Evolutionary conservation across 2,888 invertebrate genomes (phyloP), one percentile per base, ranked within the genome.

Genomic region (Lochmaea crataegi): DNA sequence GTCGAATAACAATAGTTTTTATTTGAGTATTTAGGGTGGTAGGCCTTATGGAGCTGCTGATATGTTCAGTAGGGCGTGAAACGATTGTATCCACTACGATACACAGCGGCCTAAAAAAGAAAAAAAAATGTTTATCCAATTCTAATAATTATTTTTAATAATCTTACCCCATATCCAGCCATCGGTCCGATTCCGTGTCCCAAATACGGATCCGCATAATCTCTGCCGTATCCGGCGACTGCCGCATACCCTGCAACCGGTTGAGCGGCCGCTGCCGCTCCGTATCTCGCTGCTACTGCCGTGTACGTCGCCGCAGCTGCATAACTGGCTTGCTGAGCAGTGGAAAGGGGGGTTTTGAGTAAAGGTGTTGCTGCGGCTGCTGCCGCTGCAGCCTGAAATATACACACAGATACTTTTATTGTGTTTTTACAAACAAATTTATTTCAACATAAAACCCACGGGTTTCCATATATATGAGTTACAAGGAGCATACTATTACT

Each of bases 171-270:
- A 88, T 98, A 98, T 85, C 97, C 97, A 81, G 98, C 94, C 84
- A 98, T 95, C 82, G 98, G 98, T 85, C 98, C 98, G 87, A 98
- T 97, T 79, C 96, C 94, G 89, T 97, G 97, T 81, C 95, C 96
- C 85, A 98, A 90, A 89, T 97, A 97, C 74, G 97, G 96, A 88
- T 98, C 97, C 82, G 96, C 94, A 85, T 94, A 95, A 85, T 96
- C 96, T 86, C 96, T 92, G 83, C 95, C 95, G 87, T 96, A 96
- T 80, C 92, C 92, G 77, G 92, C 92, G 78, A 92, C 92, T 81
- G 92, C 90, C 82, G 74, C 74, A 22, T 77, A 75, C 48, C 94
- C 95, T 76, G 94, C 94, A 85, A 95, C 94, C 88, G 95, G 95
- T 78, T 94, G 94, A 71, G 94, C 95, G 82, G 95, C 95, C 77